phyloP scores from a whole-genome alignment of 64 coral and sea anemone species.

The Porites australiensis region DNA sequence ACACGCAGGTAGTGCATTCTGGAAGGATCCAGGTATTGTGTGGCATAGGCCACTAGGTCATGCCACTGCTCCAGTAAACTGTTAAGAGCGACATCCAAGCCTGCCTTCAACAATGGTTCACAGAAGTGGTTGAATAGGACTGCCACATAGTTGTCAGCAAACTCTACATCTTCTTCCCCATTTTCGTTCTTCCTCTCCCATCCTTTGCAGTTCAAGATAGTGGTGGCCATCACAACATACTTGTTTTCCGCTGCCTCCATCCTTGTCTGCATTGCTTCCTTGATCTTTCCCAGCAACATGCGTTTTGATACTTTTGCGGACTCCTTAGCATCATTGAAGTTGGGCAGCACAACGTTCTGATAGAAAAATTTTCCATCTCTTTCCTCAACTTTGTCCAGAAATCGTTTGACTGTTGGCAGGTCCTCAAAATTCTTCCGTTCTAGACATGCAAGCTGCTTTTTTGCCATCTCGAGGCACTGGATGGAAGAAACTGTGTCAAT shows the following conservation, averaged over 20 bases:
- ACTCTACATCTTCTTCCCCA: slow-evolving; percentile 71
- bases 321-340: slow-evolving; percentile 65
- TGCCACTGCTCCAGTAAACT: slow-evolving; percentile 76
- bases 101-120: slow-evolving; percentile 84
- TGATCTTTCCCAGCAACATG: slow-evolving; percentile 47
- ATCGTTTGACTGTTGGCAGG: slow-evolving; percentile 57
- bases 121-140: slow-evolving; percentile 67
- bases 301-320: slow-evolving; percentile 37
- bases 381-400: slow-evolving; percentile 60
- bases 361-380: slow-evolving; percentile 8
- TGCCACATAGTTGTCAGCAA: slow-evolving; percentile 63
- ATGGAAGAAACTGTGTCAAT: slow-evolving; percentile 68
- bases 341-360: slow-evolving; percentile 51
- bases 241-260: slow-evolving; percentile 67
- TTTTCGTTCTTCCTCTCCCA: slow-evolving; percentile 76
- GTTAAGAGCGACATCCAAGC: slow-evolving; percentile 33
- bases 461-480: slow-evolving; percentile 56
- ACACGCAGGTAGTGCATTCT: slow-evolving; percentile 59
- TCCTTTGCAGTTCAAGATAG: slow-evolving; percentile 63
- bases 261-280: slow-evolving; percentile 73
- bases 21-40: slow-evolving; percentile 57
- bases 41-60: slow-evolving; percentile 46
- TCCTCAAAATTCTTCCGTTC: slow-evolving; percentile 46
- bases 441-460: slow-evolving; percentile 67
- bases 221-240: slow-evolving; percentile 57